phyloP scores from a whole-genome alignment of 2,888 invertebrate species.

The Scaptomyza caliginosa region DNA sequence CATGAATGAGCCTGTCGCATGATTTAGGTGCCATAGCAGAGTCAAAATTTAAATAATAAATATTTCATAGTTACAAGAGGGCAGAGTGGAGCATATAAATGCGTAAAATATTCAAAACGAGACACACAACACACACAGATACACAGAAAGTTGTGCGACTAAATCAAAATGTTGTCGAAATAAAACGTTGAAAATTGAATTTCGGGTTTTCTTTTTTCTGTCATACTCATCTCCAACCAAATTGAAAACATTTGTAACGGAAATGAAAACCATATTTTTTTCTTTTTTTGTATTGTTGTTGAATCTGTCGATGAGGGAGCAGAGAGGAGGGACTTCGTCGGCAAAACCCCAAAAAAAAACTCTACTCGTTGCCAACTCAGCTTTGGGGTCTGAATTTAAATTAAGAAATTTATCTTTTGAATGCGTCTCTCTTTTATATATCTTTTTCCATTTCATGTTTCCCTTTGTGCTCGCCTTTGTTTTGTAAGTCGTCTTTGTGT shows the following conservation, averaged over 20 bases:
- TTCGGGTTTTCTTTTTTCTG: slow-evolving; percentile 35
- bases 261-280: slow-evolving; percentile 67
- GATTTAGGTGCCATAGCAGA: slow-evolving; percentile 66
- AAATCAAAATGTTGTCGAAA: slow-evolving; percentile 79
- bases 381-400: slow-evolving; percentile 76
- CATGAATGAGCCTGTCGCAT: slow-evolving; percentile 69
- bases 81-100: slow-evolving; percentile 33
- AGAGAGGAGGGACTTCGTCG: slow-evolving; percentile 26
- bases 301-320: slow-evolving; percentile 14
- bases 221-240: slow-evolving; percentile 46
- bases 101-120: slow-evolving; percentile 73
- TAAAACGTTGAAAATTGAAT: slow-evolving; percentile 79
- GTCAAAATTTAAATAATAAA: slow-evolving; percentile 77
- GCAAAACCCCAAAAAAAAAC: slow-evolving; percentile 48
- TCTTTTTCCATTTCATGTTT: slow-evolving; percentile 36
- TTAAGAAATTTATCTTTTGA: slow-evolving; percentile 80
- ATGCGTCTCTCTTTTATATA: slow-evolving; percentile 48
- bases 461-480: slow-evolving; percentile 48
- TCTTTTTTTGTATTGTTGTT: background rate
- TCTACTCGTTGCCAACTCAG: slow-evolving; percentile 56
- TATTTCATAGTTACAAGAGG: slow-evolving; percentile 69
- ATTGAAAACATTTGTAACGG: slow-evolving; percentile 80
- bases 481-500: slow-evolving; percentile 59
- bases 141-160: slow-evolving; percentile 55
- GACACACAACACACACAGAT: slow-evolving; percentile 11